These are phyloP conservation scores for Pseudomugil gertrudae DNA, from an alignment of 2,797 vertebrate genomes.

Conservation along the genomic window DNA sequence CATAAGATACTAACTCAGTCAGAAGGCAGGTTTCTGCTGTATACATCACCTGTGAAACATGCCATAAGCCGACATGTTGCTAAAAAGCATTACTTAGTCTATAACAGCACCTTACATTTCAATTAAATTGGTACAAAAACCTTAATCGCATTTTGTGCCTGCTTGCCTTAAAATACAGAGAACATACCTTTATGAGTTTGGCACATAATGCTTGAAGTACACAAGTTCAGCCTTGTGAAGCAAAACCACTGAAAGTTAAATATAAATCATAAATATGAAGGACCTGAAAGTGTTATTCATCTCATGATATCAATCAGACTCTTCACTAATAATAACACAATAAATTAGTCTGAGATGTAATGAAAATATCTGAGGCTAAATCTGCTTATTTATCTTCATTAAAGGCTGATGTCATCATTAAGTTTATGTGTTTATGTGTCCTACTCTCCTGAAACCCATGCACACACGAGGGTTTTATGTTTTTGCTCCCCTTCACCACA, in stretches of 20 bases:
- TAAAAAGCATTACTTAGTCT: not conserved
- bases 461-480: too few species aligned
- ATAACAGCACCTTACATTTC: not conserved
- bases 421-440: too few species aligned
- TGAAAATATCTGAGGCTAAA: not conserved
- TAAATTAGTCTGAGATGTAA: not conserved
- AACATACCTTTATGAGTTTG: not conserved
- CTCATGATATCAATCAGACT: too few species aligned
- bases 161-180: not conserved
- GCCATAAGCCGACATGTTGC: not conserved
- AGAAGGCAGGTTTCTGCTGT: not conserved
- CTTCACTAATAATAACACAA: not conserved
- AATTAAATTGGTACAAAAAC: not conserved
- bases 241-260: not conserved
- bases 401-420: not conserved
- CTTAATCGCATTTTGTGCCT: not conserved
- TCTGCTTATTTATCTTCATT: not conserved
- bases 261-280: not conserved
- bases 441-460: too few species aligned
- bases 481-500: too few species aligned
- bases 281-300: not conserved
- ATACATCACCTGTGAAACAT: not conserved
- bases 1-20: conserved; percentile 1
- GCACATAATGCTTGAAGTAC: not conserved
- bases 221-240: not conserved